These are phyloP conservation scores for Byasa hedistus DNA, from an alignment of 2,888 invertebrate genomes.

Conservation along the genomic window DNA sequence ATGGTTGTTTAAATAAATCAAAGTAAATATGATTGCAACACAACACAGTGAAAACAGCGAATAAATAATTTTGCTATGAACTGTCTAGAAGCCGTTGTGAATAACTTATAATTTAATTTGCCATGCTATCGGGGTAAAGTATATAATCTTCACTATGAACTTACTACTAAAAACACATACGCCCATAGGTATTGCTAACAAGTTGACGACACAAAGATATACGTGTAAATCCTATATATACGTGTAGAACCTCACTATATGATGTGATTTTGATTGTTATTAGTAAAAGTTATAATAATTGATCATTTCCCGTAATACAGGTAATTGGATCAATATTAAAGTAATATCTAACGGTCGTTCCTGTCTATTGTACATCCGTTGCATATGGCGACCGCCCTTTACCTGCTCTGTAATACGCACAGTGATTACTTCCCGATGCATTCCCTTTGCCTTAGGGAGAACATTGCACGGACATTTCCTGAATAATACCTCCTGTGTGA, in stretches of 20 bases:
- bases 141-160: no score
- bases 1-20: no score
- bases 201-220: no score
- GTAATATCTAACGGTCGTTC: background rate
- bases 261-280: no score
- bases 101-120: no score
- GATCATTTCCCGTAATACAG: background rate
- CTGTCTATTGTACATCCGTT: slow-evolving; percentile 64
- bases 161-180: no score
- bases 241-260: background rate
- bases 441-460: slow-evolving; percentile 67
- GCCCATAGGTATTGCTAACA: no score
- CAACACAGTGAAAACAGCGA: background rate
- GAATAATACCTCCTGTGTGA: slow-evolving; percentile 63
- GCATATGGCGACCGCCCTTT: slow-evolving; percentile 69
- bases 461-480: slow-evolving; percentile 72
- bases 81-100: background rate
- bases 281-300: background rate
- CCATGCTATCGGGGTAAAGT: no score
- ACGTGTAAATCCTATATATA: no score
- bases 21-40: background rate
- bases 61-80: background rate
- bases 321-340: background rate
- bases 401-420: slow-evolving; percentile 67
- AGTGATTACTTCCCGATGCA: slow-evolving; percentile 70